These are phyloP conservation scores for Erpetoichthys calabaricus DNA, from an alignment of 2,797 vertebrate species.

Conservation along the genomic window DNA sequence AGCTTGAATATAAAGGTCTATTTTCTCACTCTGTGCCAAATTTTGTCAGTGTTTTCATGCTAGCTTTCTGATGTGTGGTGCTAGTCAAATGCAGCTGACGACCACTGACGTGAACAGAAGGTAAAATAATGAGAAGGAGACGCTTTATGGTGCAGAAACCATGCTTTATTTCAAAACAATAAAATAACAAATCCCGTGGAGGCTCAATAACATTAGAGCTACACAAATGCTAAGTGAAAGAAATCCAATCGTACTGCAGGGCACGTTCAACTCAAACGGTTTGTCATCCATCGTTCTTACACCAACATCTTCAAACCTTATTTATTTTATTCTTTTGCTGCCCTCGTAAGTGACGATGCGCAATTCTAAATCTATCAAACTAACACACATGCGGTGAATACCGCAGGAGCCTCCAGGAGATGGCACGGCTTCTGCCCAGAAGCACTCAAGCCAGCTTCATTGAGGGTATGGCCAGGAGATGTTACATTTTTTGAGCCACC, in stretches of 20 bases:
- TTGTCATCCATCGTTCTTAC: slow-evolving; percentile 38
- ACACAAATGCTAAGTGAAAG: slow-evolving; percentile 52
- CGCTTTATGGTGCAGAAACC: slow-evolving; percentile 76
- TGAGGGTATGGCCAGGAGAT: slow-evolving; percentile 74
- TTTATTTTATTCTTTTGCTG: slow-evolving; percentile 46
- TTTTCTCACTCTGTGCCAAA: no score
- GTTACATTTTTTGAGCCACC: slow-evolving; percentile 48
- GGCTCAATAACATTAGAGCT: slow-evolving; percentile 60
- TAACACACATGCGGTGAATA: slow-evolving; percentile 56
- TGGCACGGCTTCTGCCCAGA: slow-evolving; percentile 63
- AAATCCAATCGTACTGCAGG: slow-evolving; percentile 59
- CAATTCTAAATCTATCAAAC: slow-evolving; percentile 72
- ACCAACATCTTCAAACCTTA: slow-evolving; percentile 49
- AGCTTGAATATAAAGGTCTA: no score
- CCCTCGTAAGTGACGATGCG: slow-evolving; percentile 46
- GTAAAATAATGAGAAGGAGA: slow-evolving; percentile 15
- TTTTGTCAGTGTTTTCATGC: no score
- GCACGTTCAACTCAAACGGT: slow-evolving; percentile 29
- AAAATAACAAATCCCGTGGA: slow-evolving; percentile 74
- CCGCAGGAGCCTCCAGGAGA: slow-evolving; percentile 69
- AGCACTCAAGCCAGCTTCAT: slow-evolving; percentile 44
- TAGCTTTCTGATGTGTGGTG: no score
- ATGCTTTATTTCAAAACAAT: slow-evolving; percentile 94
- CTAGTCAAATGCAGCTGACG: no score
- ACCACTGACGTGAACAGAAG: background rate